These are phyloP conservation scores for Eumeta japonica DNA, from an alignment of 1,140 invertebrate genomes.

Conservation along the genomic window DNA sequence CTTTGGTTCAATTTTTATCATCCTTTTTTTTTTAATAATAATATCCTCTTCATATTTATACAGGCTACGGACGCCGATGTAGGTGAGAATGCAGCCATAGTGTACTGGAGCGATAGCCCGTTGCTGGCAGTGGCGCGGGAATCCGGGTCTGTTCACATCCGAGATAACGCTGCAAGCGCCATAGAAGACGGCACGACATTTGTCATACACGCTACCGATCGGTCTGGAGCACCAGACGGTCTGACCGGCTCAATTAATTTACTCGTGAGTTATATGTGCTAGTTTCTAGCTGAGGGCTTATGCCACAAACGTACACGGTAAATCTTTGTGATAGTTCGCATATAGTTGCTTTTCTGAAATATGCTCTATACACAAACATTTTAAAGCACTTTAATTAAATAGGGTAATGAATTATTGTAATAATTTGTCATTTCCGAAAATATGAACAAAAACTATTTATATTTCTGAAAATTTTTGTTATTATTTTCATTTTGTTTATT, in stretches of 20 bases:
- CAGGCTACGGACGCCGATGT: constrained; percentile 47
- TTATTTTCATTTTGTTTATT: too few species aligned
- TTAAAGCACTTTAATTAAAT: too few species aligned
- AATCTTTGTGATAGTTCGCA: too few species aligned
- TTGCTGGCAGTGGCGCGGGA: constrained; percentile 28
- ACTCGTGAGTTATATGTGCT: constrained; percentile 20
- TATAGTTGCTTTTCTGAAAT: too few species aligned
- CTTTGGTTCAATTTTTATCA: too few species aligned
- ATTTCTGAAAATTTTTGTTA: too few species aligned
- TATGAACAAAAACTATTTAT: too few species aligned
- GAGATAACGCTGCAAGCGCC: constrained; percentile 11
- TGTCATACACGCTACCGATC: constrained; percentile 30
- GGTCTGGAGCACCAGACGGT: constrained; percentile 22
- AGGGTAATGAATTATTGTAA: too few species aligned
- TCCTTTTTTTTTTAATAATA: background rate
- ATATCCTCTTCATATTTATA: constrained; percentile 3
- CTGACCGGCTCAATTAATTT: constrained; percentile 29
- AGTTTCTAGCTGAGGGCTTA: too few species aligned
- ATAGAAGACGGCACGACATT: constrained; percentile 21
- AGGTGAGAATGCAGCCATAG: constrained; percentile 31
- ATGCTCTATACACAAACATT: too few species aligned
- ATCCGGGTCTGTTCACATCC: constrained; percentile 35
- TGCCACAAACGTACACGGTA: too few species aligned
- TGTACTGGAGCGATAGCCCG: constrained; percentile 31
- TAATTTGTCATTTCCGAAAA: too few species aligned